phyloP scores from a whole-genome alignment of 1,140 invertebrate species.

The Diploscapter pachys region DNA sequence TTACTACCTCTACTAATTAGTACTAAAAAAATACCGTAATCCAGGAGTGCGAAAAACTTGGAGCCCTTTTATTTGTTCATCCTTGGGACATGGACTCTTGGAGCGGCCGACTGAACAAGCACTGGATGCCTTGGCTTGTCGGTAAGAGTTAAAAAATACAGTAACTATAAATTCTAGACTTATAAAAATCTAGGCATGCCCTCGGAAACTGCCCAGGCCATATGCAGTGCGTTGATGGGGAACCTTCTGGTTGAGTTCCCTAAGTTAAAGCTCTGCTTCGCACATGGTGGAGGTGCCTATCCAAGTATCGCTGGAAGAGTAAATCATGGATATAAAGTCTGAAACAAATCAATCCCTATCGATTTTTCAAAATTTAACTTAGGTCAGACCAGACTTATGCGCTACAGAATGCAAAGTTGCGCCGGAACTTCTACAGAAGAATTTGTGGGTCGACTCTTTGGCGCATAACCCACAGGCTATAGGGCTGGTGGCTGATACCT shows the following conservation, averaged over 20 bases:
- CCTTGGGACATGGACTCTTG: constrained; percentile 67
- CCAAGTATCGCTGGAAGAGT: constrained; percentile 63
- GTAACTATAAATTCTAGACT: constrained; percentile 1
- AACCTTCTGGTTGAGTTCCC: constrained; percentile 66
- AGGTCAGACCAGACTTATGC: constrained; percentile 67
- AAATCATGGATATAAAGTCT: constrained; percentile 57
- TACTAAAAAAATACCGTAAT: background rate
- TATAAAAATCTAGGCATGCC: constrained; percentile 64
- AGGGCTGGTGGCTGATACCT: constrained; percentile 62
- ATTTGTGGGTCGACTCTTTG: constrained; percentile 66
- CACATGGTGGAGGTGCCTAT: constrained; percentile 68
- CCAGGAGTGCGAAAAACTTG: constrained; percentile 64
- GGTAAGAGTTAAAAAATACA: constrained; percentile 54
- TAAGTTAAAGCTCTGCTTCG: constrained; percentile 64
- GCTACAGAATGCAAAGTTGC: constrained; percentile 61
- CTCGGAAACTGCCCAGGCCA: constrained; percentile 66
- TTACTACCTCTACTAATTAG: background rate
- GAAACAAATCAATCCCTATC: background rate
- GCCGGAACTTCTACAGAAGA: constrained; percentile 63
- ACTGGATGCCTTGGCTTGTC: constrained; percentile 69
- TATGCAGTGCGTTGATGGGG: constrained; percentile 67
- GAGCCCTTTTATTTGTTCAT: constrained; percentile 66
- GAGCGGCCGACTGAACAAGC: constrained; percentile 64
- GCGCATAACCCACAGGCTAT: constrained; percentile 65
- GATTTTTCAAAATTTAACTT: constrained; percentile 9